Percentiles rank a stretch among this genome's conserved stretches.
Evolutionary conservation across 2,113 vertebrate genomes (phyloP).

Genomic region (Acanthisitta chloris): DNA sequence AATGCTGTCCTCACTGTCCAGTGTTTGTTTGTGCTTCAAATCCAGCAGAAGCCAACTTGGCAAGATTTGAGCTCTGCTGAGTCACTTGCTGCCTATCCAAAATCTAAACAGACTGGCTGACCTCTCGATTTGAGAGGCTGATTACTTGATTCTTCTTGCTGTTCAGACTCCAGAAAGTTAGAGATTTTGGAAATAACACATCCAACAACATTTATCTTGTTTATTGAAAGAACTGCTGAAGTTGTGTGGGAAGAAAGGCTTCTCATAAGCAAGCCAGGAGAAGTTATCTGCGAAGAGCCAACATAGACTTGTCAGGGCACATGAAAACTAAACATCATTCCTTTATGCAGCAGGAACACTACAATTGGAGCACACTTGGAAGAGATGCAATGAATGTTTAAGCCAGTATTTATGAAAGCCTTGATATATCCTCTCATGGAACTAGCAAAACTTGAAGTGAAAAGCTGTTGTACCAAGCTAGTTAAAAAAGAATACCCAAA

Average conservation of each 20-base stretch:
- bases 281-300: neutral
- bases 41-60: neutral
- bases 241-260: neutral
- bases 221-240: neutral
- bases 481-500: neutral
- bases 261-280: neutral
- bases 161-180: neutral
- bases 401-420: neutral
- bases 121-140: neutral
- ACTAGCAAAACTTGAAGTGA: neutral
- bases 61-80: constrained; percentile 31
- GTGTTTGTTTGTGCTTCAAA: neutral
- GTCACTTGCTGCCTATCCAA: constrained; percentile 60
- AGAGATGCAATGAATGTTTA: neutral
- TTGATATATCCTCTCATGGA: neutral
- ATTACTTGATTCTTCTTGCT: neutral
- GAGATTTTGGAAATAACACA: neutral
- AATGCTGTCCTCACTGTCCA: neutral
- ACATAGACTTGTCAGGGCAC: neutral
- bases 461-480: neutral
- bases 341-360: neutral
- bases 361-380: neutral
- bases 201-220: neutral
- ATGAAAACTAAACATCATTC: neutral
- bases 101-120: neutral